These are phyloP conservation scores for Nemapogon koenigi DNA, from an alignment of 2,888 invertebrate genomes.

Conservation along the genomic window DNA sequence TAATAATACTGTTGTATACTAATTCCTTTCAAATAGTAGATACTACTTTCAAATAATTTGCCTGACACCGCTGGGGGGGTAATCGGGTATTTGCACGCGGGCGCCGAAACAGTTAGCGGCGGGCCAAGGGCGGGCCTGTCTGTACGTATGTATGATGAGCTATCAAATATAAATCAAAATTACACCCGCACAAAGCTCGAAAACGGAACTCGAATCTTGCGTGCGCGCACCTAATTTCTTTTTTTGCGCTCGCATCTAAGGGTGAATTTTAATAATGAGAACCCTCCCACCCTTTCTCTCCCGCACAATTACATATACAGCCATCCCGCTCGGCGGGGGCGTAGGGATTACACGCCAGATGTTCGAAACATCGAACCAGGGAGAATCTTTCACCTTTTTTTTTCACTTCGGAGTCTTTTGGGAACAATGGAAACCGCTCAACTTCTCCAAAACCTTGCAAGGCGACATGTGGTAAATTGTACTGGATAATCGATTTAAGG, in stretches of 20 bases:
- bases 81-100: too few relatives aligned
- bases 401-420: not conserved
- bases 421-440: not conserved
- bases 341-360: conserved; percentile 4
- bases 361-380: too few relatives aligned
- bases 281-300: conserved; percentile 14
- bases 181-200: conserved; percentile 15
- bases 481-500: too few relatives aligned
- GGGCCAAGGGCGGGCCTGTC: too few relatives aligned
- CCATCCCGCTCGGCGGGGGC: conserved; percentile 2
- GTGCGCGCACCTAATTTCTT: conserved; percentile 20
- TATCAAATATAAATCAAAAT: too few relatives aligned
- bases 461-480: not conserved
- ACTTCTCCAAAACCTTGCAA: not conserved
- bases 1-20: too few relatives aligned
- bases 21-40: too few relatives aligned
- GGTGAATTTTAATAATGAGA: conserved; percentile 20
- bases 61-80: too few relatives aligned
- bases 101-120: too few relatives aligned
- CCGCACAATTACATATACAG: conserved; percentile 8
- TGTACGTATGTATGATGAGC: too few relatives aligned
- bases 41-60: too few relatives aligned
- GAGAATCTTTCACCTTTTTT: not conserved
- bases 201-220: conserved; percentile 26
- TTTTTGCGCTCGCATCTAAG: conserved; percentile 18